Conservation (phyloP, 2,797 vertebrate genomes). For the Melanotaenia pygmaea region DNA sequence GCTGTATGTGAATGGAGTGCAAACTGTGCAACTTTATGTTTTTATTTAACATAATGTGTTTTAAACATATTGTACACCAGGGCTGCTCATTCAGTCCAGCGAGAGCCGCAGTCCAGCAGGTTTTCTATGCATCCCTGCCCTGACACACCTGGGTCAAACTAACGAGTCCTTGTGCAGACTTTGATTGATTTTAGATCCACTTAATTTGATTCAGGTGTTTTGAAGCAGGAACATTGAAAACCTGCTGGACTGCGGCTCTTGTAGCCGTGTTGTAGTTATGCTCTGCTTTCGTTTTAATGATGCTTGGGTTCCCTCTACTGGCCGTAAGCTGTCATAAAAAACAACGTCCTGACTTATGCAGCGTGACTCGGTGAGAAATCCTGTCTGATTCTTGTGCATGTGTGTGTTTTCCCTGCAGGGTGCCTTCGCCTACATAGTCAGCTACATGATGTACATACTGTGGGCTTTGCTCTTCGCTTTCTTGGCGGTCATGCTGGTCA, state of each 20-base stretch:
- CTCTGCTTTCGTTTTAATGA: neutral
- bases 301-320: conserved; percentile 57
- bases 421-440: conserved; percentile 89
- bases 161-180: too few relatives aligned
- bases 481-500: conserved; percentile 91
- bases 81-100: too few relatives aligned
- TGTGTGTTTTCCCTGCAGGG: conserved; percentile 81
- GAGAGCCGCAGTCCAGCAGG: too few relatives aligned
- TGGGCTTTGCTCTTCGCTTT: conserved; percentile 95
- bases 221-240: too few relatives aligned
- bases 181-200: too few relatives aligned
- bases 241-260: too few relatives aligned
- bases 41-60: neutral
- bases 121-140: too few relatives aligned
- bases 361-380: neutral
- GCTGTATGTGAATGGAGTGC: neutral
- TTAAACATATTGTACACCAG: too few relatives aligned
- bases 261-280: neutral
- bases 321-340: conserved; percentile 1
- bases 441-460: conserved; percentile 91
- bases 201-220: too few relatives aligned
- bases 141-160: too few relatives aligned
- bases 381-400: neutral
- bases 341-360: rapidly evolving
- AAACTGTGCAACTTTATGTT: neutral